Conservation (phyloP, 2,888 invertebrate species). For the Oscheius onirici region DNA sequence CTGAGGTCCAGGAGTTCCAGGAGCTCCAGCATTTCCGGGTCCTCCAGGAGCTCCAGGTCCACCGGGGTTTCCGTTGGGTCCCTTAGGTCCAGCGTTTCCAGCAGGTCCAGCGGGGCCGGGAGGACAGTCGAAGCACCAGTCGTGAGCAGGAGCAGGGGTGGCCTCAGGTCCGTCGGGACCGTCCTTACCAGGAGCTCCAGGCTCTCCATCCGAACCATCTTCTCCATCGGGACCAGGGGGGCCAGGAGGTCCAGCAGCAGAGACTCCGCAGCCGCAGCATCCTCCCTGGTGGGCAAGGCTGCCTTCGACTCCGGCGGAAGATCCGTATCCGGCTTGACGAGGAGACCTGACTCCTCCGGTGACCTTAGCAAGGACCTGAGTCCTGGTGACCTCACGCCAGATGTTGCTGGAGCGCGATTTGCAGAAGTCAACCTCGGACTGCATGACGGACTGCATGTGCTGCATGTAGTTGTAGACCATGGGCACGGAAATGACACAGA, state of each 20-base stretch:
- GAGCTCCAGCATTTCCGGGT: conserved; percentile 59
- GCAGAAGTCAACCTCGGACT: conserved; percentile 65
- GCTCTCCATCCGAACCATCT: conserved; percentile 43
- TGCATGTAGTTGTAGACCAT: conserved; percentile 70
- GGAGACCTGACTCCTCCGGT: conserved; percentile 52
- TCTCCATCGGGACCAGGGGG: conserved; percentile 42
- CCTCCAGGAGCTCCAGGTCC: conserved; percentile 60
- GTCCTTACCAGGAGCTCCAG: conserved; percentile 59
- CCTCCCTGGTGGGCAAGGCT: conserved; percentile 17
- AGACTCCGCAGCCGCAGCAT: conserved; percentile 39
- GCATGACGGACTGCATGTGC: conserved; percentile 66
- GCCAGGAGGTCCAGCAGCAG: conserved; percentile 36
- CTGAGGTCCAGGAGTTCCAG: conserved; percentile 56
- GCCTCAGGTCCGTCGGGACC: conserved; percentile 64
- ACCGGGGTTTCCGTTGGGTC: conserved; percentile 61
- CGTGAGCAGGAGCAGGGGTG: conserved; percentile 57
- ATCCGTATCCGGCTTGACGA: conserved; percentile 59
- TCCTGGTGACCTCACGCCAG: conserved; percentile 65
- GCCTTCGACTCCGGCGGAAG: conserved; percentile 45
- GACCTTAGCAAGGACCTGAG: conserved; percentile 60
- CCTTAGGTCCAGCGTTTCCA: conserved; percentile 59
- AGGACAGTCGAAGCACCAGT: conserved; percentile 61
- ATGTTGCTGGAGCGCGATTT: conserved; percentile 63
- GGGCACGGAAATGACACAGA: conserved; percentile 63
- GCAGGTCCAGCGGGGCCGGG: conserved; percentile 60